phyloP scores from a whole-genome alignment of 1,140 invertebrate genomes.

The Saxidomus purpurata region DNA sequence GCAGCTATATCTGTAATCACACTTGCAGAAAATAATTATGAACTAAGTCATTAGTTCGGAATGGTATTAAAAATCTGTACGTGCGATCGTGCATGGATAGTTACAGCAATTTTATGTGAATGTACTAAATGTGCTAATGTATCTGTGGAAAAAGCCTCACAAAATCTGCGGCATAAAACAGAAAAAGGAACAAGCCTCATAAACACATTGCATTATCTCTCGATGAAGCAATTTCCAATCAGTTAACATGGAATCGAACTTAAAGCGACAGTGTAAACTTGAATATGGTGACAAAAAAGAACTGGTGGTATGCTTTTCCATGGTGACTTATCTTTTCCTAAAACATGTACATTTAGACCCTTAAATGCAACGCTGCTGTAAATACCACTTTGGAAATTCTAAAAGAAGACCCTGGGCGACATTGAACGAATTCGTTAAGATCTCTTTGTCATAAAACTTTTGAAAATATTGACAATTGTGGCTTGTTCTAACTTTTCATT shows the following conservation, averaged over 20 bases:
- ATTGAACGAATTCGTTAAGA: too few relatives aligned
- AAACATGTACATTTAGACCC: too few relatives aligned
- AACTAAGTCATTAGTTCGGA: neutral
- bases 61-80: neutral
- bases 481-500: too few relatives aligned
- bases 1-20: too few relatives aligned
- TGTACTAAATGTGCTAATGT: neutral
- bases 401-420: too few relatives aligned
- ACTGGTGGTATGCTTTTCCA: too few relatives aligned
- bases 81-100: neutral
- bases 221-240: neutral
- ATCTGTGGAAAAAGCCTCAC: neutral
- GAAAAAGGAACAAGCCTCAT: neutral
- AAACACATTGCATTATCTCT: neutral
- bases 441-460: too few relatives aligned
- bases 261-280: neutral
- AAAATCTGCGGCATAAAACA: neutral
- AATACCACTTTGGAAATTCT: too few relatives aligned
- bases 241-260: neutral
- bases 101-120: neutral
- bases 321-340: too few relatives aligned
- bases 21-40: neutral
- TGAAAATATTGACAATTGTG: too few relatives aligned
- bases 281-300: too few relatives aligned
- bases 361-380: too few relatives aligned